Conservation (phyloP, 64 coral and sea anemone species). For the Dendronephthya gigantea region DNA sequence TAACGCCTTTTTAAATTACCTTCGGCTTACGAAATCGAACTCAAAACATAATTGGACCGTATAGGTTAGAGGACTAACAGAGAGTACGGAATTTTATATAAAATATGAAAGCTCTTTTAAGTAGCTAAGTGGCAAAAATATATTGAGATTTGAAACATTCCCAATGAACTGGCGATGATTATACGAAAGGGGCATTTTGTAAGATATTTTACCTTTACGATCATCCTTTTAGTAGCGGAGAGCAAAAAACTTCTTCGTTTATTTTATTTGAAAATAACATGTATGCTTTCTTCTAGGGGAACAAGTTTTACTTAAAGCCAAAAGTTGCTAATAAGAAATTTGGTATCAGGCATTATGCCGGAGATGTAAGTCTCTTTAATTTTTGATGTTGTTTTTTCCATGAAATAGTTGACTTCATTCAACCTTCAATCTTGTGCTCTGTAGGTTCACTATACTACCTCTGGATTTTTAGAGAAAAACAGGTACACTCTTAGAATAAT, state of each 20-base stretch:
- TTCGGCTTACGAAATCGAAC: too few species aligned
- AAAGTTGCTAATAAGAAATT: conserved; percentile 93
- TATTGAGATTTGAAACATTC: too few species aligned
- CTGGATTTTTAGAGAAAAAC: conserved; percentile 95
- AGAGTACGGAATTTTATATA: too few species aligned
- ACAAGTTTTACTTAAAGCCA: conserved; percentile 81
- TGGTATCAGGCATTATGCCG: conserved; percentile 95
- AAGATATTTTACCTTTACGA: too few species aligned
- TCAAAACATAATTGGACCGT: too few species aligned
- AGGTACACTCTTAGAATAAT: conserved; percentile 29
- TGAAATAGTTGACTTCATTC: background rate
- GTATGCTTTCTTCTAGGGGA: conserved; percentile 47
- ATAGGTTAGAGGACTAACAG: too few species aligned
- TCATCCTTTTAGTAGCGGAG: background rate
- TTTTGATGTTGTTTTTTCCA: background rate
- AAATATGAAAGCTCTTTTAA: too few species aligned
- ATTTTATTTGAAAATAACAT: too few species aligned
- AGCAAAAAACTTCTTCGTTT: background rate
- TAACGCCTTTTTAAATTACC: too few species aligned
- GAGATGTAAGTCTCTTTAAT: conserved; percentile 52
- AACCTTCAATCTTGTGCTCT: background rate
- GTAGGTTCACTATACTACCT: conserved; percentile 74
- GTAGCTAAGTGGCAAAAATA: too few species aligned
- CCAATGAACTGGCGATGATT: too few species aligned
- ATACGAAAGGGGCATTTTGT: too few species aligned